A percentile compares a stretch with the other conserved stretches of the same genome.
phyloP scores from a whole-genome alignment of 2,797 vertebrate species.

The Schizothorax lantsangensis region DNA sequence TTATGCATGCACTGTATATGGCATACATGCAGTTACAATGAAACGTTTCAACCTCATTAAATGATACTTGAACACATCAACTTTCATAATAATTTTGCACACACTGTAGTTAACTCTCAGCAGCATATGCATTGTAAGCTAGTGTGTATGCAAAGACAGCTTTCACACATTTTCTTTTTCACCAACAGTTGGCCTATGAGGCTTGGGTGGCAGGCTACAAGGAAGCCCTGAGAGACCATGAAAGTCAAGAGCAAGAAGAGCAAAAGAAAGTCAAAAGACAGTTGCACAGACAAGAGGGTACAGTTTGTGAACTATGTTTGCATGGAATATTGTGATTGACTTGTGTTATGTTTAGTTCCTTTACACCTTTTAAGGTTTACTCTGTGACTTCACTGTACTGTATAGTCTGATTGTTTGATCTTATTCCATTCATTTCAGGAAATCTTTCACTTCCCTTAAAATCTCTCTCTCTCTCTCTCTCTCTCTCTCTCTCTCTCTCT shows the following conservation, averaged over 20 bases:
- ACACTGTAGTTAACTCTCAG: neutral
- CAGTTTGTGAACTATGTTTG: neutral
- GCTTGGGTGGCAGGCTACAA: constrained; percentile 80
- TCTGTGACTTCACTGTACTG: neutral
- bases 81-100: too few relatives aligned
- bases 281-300: constrained; percentile 68
- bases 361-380: neutral
- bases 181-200: constrained; percentile 76
- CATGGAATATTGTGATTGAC: neutral
- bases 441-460: neutral
- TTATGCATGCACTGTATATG: too few relatives aligned
- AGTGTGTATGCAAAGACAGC: neutral
- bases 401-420: neutral
- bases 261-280: constrained; percentile 69
- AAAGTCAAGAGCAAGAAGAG: constrained; percentile 74
- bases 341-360: neutral
- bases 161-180: neutral
- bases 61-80: too few relatives aligned
- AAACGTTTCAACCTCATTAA: too few relatives aligned
- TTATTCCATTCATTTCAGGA: neutral
- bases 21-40: too few relatives aligned
- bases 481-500: too few relatives aligned
- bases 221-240: constrained; percentile 75
- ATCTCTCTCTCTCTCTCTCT: neutral
- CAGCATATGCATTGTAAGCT: neutral